Evolutionary conservation across 2,888 invertebrate genomes (phyloP).

Genomic region (Plebejus anna): DNA sequence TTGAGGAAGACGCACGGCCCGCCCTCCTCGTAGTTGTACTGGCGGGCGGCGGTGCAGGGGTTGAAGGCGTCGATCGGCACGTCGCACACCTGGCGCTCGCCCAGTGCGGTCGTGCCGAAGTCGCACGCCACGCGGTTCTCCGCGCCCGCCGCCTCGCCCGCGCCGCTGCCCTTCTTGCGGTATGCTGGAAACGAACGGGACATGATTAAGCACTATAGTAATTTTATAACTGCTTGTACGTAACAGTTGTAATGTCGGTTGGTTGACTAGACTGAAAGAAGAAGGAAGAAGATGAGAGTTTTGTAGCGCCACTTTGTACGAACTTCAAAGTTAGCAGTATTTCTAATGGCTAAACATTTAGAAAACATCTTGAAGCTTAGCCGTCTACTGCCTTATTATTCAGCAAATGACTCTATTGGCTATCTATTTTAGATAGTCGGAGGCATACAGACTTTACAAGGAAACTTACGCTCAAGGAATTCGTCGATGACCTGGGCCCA

Average conservation of each 20-base stretch:
- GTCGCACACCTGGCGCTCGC: conserved; percentile 88
- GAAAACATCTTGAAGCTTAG: too few relatives aligned
- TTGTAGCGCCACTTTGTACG: too few relatives aligned
- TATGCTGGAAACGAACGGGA: conserved; percentile 52
- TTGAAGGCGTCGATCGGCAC: conserved; percentile 86
- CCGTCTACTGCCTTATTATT: too few relatives aligned
- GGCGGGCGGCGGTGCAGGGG: conserved; percentile 87
- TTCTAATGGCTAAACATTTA: too few relatives aligned
- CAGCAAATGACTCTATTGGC: too few relatives aligned
- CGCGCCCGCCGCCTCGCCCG: conserved; percentile 65
- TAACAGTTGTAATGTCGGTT: not conserved
- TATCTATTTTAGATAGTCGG: too few relatives aligned
- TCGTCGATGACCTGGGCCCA: conserved; percentile 88
- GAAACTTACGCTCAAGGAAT: conserved; percentile 86
- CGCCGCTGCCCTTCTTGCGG: conserved; percentile 73
- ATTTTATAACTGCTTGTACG: too few relatives aligned
- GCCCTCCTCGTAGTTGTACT: conserved; percentile 92
- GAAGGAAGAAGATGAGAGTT: too few relatives aligned
- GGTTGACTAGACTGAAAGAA: not conserved
- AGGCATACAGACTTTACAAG: too few relatives aligned
- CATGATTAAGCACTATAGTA: not conserved
- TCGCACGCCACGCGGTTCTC: conserved; percentile 84
- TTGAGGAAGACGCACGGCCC: conserved; percentile 98
- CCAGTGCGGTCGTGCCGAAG: conserved; percentile 80
- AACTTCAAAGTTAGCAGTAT: too few relatives aligned